These are phyloP conservation scores for Raphicerus campestris DNA, from an alignment of 2,113 vertebrate species.

Conservation along the genomic window DNA sequence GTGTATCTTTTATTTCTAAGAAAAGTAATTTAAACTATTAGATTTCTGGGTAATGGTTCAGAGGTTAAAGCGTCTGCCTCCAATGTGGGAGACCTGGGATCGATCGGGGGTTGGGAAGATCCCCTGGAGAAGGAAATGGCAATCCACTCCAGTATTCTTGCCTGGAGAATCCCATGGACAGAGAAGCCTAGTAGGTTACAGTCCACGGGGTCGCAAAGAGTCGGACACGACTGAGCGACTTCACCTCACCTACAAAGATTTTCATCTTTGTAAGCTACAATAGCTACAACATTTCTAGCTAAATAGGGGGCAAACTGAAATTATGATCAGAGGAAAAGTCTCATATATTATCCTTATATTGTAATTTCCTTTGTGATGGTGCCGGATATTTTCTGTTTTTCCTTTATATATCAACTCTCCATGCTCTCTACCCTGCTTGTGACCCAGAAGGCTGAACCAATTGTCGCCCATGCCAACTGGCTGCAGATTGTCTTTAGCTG, in stretches of 20 bases:
- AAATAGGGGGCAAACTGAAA: background rate
- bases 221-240: too few species aligned
- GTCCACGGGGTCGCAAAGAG: too few species aligned
- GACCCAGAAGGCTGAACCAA: background rate
- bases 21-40: background rate
- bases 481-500: background rate
- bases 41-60: background rate
- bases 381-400: background rate
- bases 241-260: background rate
- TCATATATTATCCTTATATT: background rate
- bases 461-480: too few species aligned
- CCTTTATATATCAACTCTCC: background rate
- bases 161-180: too few species aligned
- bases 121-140: too few species aligned
- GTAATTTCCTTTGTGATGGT: background rate
- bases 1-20: background rate
- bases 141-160: too few species aligned
- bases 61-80: too few species aligned
- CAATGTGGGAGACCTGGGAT: too few species aligned
- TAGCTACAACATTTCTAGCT: background rate
- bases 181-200: too few species aligned
- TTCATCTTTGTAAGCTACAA: background rate
- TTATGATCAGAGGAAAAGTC: background rate
- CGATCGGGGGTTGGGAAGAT: too few species aligned
- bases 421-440: background rate